Evolutionary conservation across 1,140 invertebrate genomes (phyloP), one percentile per base, ranked within the genome.

Genomic region (Cydia fagiglandana): DNA sequence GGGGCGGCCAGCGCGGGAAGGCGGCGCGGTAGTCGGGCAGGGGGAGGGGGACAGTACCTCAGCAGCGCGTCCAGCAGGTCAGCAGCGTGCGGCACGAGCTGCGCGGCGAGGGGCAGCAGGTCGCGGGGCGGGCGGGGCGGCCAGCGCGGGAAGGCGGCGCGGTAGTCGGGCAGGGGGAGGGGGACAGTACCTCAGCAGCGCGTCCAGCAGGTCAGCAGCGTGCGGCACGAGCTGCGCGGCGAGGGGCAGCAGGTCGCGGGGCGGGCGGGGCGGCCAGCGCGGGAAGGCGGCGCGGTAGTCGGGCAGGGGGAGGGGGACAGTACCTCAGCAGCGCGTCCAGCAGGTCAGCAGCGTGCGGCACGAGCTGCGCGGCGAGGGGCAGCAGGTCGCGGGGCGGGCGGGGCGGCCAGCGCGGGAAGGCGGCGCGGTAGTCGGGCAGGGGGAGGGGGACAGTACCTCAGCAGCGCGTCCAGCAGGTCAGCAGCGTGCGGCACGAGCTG

Each of bases 211-310:
- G 73, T 86, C 79, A 38, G 79, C 81, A n/a, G 83, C 84, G 61
- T 50, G 77, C 0, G 80, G 76, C 20, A 74, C 74, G 34, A 78
- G 64, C 96, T 91, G 83, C 94, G 90, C 73, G 94, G 81, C 64
- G 0, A 78, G 74, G 79, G 89, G 88, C 70, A 92, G 81, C 74
- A 91, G 80, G 34, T 95, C 83, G 80, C 94, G 87, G 80, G 95
- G 88, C 12, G 94, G 91, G 61, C 96, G 91, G 83, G 94, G 90
- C 73, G 94, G 92, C 98, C 98, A 99, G 79, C 95, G 95, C 28
- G 13, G 13, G 66, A 30, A 30, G 66, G 28, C 24, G 66, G 66
- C 24, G 24, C 12, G 66, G 66, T 68, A 99, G 88, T 99, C 97
- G 1, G 97, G 97, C 79, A 99, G 93, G 78, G 96, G 94, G 34